Percentiles rank a stretch among this genome's conserved stretches.
Conservation (phyloP, 2,113 vertebrate species). For the Asarcornis scutulata region DNA sequence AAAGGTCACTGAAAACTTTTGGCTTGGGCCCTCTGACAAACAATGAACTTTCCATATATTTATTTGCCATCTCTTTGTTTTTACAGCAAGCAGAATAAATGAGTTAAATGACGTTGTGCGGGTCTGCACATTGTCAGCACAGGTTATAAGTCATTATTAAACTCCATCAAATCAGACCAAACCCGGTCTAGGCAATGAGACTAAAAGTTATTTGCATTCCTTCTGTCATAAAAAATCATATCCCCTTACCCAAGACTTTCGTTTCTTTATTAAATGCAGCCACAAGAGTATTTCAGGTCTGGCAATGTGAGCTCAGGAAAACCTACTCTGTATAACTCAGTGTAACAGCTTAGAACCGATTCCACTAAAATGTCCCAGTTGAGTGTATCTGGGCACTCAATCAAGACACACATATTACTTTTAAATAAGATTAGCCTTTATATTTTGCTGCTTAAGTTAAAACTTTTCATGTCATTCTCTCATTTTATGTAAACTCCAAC, state of each 20-base stretch:
- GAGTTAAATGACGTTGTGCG: conserved; percentile 88
- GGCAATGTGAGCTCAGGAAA: conserved; percentile 82
- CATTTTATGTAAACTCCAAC: conserved; percentile 84
- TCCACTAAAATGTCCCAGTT: conserved; percentile 83
- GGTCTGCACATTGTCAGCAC: conserved; percentile 95
- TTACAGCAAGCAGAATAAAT: conserved; percentile 94
- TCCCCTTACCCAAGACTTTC: conserved; percentile 88
- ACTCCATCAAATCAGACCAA: conserved; percentile 87
- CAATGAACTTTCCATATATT: conserved; percentile 90
- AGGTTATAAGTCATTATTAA: conserved; percentile 97
- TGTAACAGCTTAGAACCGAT: conserved; percentile 81
- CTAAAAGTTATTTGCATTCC: conserved; percentile 88
- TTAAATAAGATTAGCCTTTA: conserved; percentile 88
- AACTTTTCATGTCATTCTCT: conserved; percentile 88
- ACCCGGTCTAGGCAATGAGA: conserved; percentile 81
- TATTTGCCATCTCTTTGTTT: conserved; percentile 95
- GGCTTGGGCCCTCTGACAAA: conserved; percentile 87
- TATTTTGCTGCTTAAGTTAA: conserved; percentile 89
- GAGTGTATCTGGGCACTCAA: conserved; percentile 84
- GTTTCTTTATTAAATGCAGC: conserved; percentile 89
- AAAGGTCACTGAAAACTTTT: conserved; percentile 89
- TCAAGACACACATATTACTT: conserved; percentile 86
- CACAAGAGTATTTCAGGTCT: conserved; percentile 87
- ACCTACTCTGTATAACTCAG: conserved; percentile 80
- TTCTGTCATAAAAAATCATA: conserved; percentile 90